Evolutionary conservation across 2,888 invertebrate genomes (phyloP).

Genomic region (Teleogryllus oceanicus): DNA sequence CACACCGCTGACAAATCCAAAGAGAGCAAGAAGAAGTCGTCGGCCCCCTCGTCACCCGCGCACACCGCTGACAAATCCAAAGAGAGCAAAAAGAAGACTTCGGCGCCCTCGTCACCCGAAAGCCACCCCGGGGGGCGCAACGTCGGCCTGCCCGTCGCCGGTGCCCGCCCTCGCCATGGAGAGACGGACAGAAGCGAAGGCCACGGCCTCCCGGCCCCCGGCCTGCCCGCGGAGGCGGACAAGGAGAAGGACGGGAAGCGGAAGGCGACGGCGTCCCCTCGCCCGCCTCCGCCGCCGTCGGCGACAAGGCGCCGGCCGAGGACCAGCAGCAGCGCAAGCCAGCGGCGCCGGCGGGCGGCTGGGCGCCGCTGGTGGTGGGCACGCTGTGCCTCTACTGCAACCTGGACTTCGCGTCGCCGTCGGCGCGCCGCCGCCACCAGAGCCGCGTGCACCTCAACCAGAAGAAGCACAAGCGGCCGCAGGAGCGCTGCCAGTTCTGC

Average conservation of each 20-base stretch:
- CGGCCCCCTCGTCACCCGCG: not conserved
- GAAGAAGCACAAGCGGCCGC: conserved; percentile 20
- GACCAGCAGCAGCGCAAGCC: not conserved
- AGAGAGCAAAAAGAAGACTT: not conserved
- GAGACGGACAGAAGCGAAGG: not conserved
- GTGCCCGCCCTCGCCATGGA: not conserved
- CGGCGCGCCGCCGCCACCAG: not conserved
- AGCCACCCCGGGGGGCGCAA: too few relatives aligned
- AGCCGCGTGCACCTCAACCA: conserved; percentile 19
- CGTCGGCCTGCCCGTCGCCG: not conserved
- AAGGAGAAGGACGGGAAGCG: not conserved
- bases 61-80: not conserved
- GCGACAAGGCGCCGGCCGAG: too few relatives aligned
- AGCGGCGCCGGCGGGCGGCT: not conserved
- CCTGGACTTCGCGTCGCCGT: not conserved
- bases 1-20: not conserved
- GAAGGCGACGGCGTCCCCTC: not conserved
- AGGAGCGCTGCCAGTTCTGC: not conserved
- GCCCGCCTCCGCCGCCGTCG: not conserved
- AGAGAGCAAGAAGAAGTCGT: not conserved
- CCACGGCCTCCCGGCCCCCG: not conserved
- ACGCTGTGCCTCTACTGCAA: not conserved
- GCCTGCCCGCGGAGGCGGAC: not conserved
- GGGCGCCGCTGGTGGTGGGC: not conserved
- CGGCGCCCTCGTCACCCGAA: not conserved